phyloP scores from a whole-genome alignment of 2,797 vertebrate genomes.

The Ambastaia sidthimunki region DNA sequence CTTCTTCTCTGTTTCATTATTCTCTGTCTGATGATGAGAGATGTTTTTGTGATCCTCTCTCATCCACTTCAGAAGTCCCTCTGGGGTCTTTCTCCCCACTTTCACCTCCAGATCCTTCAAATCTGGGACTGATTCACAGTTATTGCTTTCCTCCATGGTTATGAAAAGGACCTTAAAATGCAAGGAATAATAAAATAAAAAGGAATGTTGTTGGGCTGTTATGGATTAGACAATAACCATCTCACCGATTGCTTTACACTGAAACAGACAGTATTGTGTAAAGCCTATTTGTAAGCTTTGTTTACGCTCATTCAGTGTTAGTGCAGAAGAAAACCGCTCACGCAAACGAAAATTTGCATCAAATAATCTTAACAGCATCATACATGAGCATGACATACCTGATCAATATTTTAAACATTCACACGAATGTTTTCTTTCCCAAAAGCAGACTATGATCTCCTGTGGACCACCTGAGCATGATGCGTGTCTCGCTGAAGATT shows the following conservation, averaged over 20 bases:
- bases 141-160: constrained; percentile 75
- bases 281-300: background rate
- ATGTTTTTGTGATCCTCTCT: constrained; percentile 76
- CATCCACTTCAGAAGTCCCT: constrained; percentile 89
- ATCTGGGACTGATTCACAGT: constrained; percentile 76
- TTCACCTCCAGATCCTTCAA: constrained; percentile 90
- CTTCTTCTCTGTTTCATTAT: constrained; percentile 67
- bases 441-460: background rate
- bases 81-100: constrained; percentile 90
- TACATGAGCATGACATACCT: constrained; percentile 5
- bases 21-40: constrained; percentile 61
- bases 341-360: background rate
- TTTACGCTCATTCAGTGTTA: background rate
- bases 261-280: background rate
- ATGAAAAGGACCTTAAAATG: background rate
- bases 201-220: background rate
- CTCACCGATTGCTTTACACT: background rate
- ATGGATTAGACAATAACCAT: background rate
- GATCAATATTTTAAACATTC: constrained; percentile 34
- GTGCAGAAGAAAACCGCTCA: background rate
- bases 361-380: background rate
- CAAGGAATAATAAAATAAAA: background rate
- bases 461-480: constrained; percentile 29
- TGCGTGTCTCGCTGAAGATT: too few species aligned
- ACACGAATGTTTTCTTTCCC: constrained; percentile 8